Evolutionary conservation across 2,797 vertebrate species (phyloP), one percentile per base, ranked within the genome.

Genomic region (Furcifer pardalis): DNA sequence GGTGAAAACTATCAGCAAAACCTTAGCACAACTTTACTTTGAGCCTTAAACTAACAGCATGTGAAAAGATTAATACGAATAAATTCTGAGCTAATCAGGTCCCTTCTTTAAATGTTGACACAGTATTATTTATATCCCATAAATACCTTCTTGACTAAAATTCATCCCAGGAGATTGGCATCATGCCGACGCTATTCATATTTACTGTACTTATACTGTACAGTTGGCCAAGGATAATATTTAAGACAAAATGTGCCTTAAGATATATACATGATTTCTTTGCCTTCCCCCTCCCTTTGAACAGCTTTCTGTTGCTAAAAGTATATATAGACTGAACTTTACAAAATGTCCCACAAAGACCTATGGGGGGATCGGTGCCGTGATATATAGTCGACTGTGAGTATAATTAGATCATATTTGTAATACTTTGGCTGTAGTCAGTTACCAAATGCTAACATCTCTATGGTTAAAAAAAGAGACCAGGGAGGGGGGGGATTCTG

Each of bases 171-270:
- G 89, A 95, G 91, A 92, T 95, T 97, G 97, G 97, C 96, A 92
- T 72, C 32, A 60, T 81, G 96, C 97, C 97, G 94, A 52, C 93
- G 95, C 96, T 96, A 96, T 97, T 97, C 96, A 97, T 97, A 97
- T 97, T 96, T 96, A 96, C 96, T 95, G 94, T 97, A 97, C 97
- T 97, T 97, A 96, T 95, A 96, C 88, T 96, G 95, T 89, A 91
- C 93, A 93, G 89, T 93, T 94, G 93, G 97, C 97, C 97, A 98
- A 97, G 95, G 94, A 97, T 96, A 98, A 97, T 97, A 97, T 97
- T 97, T 96, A 95, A 96, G 93, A 95, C 94, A 96, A 97, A 97
- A 97, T 96, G 97, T 91, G 96, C 95, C 96, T 96, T 74, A 77
- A 95, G 96, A 95, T 93, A 96, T 95, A 96, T 95, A 96, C 94